Conservation (phyloP, 2,113 vertebrate genomes). For the Alectura lathami region DNA sequence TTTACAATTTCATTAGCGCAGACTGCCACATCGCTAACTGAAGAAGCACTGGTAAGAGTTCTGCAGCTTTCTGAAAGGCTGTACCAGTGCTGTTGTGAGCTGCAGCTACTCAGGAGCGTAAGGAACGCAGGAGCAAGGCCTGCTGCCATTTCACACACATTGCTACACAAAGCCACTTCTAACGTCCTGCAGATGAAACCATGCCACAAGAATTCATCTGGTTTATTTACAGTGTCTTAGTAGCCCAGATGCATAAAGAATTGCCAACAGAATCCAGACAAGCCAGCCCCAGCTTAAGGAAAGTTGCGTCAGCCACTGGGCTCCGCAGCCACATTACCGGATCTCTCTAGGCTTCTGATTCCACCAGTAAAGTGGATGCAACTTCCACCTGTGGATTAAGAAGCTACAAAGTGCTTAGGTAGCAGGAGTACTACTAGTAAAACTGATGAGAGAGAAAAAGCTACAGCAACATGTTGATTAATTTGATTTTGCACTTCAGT, state of each 20-base stretch:
- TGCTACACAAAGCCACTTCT: neutral
- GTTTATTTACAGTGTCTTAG: conserved; percentile 31
- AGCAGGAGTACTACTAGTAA: neutral
- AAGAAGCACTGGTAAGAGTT: neutral
- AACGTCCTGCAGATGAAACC: neutral
- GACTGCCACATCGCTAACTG: neutral
- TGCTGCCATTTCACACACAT: neutral
- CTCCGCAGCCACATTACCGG: neutral
- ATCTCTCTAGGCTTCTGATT: neutral
- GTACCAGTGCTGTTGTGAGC: neutral
- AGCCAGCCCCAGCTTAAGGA: neutral
- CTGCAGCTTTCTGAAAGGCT: neutral
- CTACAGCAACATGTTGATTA: neutral
- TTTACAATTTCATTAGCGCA: neutral
- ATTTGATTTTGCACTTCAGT: neutral
- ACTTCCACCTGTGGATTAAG: neutral
- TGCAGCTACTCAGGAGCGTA: conserved; percentile 26
- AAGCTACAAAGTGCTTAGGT: neutral
- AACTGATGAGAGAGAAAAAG: neutral
- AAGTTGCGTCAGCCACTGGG: neutral
- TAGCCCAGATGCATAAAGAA: conserved; percentile 15
- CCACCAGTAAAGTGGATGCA: neutral
- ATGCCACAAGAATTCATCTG: conserved; percentile 10
- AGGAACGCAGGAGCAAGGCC: neutral
- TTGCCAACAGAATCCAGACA: neutral